Conservation (phyloP, 2,113 vertebrate genomes). For the Grantiella picta region DNA sequence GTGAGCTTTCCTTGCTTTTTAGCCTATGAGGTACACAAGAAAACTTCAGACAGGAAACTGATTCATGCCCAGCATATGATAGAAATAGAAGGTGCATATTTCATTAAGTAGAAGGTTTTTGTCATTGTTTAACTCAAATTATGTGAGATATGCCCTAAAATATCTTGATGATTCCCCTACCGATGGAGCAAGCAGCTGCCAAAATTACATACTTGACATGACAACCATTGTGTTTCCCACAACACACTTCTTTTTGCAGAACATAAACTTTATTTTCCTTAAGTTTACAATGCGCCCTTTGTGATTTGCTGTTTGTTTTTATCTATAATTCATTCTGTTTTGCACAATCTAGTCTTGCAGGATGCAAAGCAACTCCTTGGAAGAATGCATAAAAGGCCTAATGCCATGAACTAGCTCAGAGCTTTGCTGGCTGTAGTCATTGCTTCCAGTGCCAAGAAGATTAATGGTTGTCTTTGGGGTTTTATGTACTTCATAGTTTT, state of each 20-base stretch:
- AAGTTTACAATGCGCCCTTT: background rate
- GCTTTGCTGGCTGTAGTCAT: background rate
- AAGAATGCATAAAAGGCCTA: background rate
- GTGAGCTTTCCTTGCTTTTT: background rate
- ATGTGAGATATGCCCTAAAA: background rate
- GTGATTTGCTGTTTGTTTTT: slow-evolving; percentile 14
- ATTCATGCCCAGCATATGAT: background rate
- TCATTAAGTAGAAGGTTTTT: background rate
- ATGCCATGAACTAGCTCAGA: background rate
- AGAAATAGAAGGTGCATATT: background rate
- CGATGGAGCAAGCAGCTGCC: background rate
- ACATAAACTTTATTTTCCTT: background rate
- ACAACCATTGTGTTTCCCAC: background rate
- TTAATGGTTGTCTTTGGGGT: slow-evolving; percentile 13
- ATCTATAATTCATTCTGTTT: slow-evolving; percentile 1
- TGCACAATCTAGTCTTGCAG: background rate
- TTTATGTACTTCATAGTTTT: background rate
- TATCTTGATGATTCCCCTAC: background rate
- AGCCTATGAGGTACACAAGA: background rate
- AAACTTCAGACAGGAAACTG: background rate
- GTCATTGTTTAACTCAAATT: background rate
- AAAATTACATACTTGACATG: background rate
- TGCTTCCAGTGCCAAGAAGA: slow-evolving; percentile 24
- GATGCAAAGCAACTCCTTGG: background rate
- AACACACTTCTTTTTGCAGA: background rate